Evolutionary conservation across 2,797 vertebrate species (phyloP), one percentile per base, ranked within the genome.

Genomic region (Micropoecilia bifurca): DNA sequence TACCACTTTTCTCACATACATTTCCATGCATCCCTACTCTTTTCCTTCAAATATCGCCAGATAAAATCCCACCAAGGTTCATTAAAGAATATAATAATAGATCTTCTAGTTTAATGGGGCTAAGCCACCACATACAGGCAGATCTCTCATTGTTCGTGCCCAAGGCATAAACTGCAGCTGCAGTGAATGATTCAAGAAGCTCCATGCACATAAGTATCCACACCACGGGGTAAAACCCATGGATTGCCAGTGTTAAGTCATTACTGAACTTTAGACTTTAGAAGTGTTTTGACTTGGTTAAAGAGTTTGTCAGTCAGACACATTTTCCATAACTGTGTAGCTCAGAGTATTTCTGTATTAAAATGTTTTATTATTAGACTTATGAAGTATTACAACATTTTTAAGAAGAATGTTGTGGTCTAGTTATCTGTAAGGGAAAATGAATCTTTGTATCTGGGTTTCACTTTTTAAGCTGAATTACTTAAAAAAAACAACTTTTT

Each of bases 71-170:
- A 53, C 74, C 57, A 83, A 59, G 39, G 68, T 73, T 78, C 71
- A 77, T n/a, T 30, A 72, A 36, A 1, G 1, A 71, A 68, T 41
- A 43, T 13, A 80, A 28, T 79, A 68, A 82, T 83, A 76, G 50
- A 71, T 84, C 73, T 82, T 69, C 75, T 76, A 87, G 75, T 90
- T 90, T 83, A 86, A 74, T 78, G 76, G 85, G 72, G 80, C 76
- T 28, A 50, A 79, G 80, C 88, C 78, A 82, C 71, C 61, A 61
- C 87, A 43, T 43, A 25, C 0, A n/a, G 10, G 8, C 9, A 41
- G 22, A 41, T 22, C 20, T 28, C 63, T 41, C 7, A 25, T 25
- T 43, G 66, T 4, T 43, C 10, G n/a, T 20, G 43, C 39, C 41
- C 66, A 6, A 43, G 9, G 43, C 25, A 43, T 43, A 20, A 41